A percentile compares a stretch with the other conserved stretches of the same genome.
Evolutionary conservation across 2,888 invertebrate genomes (phyloP).

Genomic region (Hyposoter didymator): DNA sequence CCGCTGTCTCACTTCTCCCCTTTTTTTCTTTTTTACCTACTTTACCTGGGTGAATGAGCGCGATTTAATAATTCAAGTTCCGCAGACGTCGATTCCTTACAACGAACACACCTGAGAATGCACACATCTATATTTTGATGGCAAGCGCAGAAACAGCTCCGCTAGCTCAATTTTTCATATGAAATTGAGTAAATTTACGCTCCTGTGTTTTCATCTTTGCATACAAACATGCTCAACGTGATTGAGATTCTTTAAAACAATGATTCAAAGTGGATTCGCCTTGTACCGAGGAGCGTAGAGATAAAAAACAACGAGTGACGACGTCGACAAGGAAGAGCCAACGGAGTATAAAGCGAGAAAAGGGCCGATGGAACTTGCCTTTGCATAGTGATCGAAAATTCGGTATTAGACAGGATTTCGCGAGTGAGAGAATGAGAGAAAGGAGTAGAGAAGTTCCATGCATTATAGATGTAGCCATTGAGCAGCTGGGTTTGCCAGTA

Average conservation of each 20-base stretch:
- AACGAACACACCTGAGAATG: neutral
- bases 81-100: constrained; percentile 24
- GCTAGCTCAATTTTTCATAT: neutral
- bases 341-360: constrained; percentile 6
- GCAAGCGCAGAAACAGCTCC: neutral
- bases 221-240: neutral
- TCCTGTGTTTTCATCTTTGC: neutral
- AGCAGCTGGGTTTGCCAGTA: constrained; percentile 65
- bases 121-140: neutral
- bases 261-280: neutral
- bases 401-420: constrained; percentile 71
- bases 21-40: neutral
- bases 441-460: constrained; percentile 71
- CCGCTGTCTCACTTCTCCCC: neutral
- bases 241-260: neutral
- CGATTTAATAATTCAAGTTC: constrained; percentile 63
- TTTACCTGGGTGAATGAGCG: constrained; percentile 46
- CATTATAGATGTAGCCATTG: constrained; percentile 79
- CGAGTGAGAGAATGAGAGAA: neutral
- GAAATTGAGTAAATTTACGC: neutral
- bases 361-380: constrained; percentile 18
- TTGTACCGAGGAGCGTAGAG: neutral
- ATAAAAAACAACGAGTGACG: neutral
- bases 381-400: constrained; percentile 76
- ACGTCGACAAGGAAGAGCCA: constrained; percentile 13